Evolutionary conservation across 1,140 invertebrate genomes (phyloP), one percentile per base, ranked within the genome.

Genomic region (Caenorhabditis briggsae): DNA sequence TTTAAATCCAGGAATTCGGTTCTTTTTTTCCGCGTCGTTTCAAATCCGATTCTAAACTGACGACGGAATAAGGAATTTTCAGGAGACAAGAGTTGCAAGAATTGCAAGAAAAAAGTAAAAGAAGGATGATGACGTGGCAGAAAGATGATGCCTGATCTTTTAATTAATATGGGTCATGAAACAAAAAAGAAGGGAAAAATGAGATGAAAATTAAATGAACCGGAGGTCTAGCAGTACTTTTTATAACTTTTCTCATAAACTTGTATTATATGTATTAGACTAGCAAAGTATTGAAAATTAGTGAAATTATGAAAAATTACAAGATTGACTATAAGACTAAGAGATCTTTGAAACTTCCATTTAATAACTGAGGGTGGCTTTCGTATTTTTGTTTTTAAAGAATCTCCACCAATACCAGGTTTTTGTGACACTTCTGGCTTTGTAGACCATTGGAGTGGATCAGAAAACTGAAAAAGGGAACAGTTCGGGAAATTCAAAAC

Each of bases 341-440:
- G 20, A 33, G 64, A 70, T 70, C 64, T 70, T 70, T 70, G 64
- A 70, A 70, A 12, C 7, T 61, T 18, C 56, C 23, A 20, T 53
- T 16, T 14, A 53, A 53, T 33, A 33, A 20, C 3, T 25, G 20
- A 23, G 8, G 23, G 9, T 58, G 56, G 56, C n/a, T 58, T 14
- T n/a, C n/a, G n/a, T 61, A 23, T 61, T 61, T 61, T 61, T 61
- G 59, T 25, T 61, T 9, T 25, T 20, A 33, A 61, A 61, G 14
- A 53, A 8, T 53, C 16, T 11, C 11, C 11, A 53, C 12, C 9
- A 11, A 2, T 46, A 12, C 23, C 64, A 70, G 9, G 64, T 70
- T 70, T 70, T 70, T 70, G 11, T 70, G 64, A 70, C 64, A 70
- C 41, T 70, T 70, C 43, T 18, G 3, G 12, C 50, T 11, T 53